Base-by-base conservation (phyloP, 2,113 vertebrate genomes). In the Anser brachyrhynchus region DNA sequence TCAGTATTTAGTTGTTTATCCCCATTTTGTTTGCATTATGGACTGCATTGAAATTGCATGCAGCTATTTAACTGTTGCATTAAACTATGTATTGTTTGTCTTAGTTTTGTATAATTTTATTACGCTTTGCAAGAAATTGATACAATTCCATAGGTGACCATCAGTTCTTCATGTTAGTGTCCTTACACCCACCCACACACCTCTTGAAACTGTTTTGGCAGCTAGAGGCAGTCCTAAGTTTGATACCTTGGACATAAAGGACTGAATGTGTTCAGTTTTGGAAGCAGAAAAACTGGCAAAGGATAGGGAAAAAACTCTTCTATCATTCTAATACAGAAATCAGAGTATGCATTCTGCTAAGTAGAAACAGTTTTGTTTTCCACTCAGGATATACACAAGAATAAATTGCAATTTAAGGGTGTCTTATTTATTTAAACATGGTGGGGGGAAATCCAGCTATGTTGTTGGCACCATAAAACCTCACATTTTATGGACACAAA, bases 181-280 rank as follows among this genome's bases (percentile, higher is more conserved):
- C 22, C 11, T n/a, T 61, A 51, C 20, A 23, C 22, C 49, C 22
- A 22, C 51, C 12, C 51, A 12, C 0, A 28, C 5, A 8, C 11
- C 54, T 33, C 84, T 95, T 83, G 44, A 43, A 95, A 43, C 43
- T 96, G 31, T 96, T 98, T 95, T 96, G 94, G 89, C 94, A 97
- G 86, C 92, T 96, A 74, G 89, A 95, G 55, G 29, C 79, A 93
- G 73, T 93, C 96, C 95, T 96, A 94, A 86, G 97, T 97, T 96
- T 97, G 93, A 89, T 90, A 90, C 4, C 0, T 97, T 97, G 95
- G 78, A 96, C 78, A 66, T 87, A 86, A 95, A 94, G 82, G 77
- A 41, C 94, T 73, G 90, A 94, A 94, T 87, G 71, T 84, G 41
- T 90, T 93, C 69, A 73, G 79, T 91, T 86, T 84, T 71, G 59